Conservation (phyloP, 2,113 vertebrate species). For the Ictalurus punctatus region DNA sequence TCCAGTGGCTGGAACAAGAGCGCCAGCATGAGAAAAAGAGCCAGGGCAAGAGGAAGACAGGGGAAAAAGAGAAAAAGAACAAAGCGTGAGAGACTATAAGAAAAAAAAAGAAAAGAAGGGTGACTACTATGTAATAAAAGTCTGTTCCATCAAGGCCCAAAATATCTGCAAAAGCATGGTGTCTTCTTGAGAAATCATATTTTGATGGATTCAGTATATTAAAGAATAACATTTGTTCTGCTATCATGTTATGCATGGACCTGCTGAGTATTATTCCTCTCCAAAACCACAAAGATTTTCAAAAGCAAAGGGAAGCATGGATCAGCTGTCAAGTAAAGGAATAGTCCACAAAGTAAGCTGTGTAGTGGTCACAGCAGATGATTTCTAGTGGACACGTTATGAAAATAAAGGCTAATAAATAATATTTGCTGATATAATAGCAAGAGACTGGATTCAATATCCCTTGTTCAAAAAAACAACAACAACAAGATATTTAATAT, state of each 20-base stretch:
- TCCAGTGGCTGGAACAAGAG: slow-evolving; percentile 53
- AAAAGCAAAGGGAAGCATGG: slow-evolving; percentile 23
- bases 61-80: slow-evolving; percentile 32
- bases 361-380: slow-evolving; percentile 27
- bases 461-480: background rate
- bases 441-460: slow-evolving; percentile 7
- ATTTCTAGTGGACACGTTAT: background rate
- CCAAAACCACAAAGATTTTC: slow-evolving; percentile 37
- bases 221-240: slow-evolving; percentile 56
- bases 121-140: slow-evolving; percentile 39
- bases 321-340: slow-evolving; percentile 37
- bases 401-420: background rate
- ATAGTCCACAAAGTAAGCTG: slow-evolving; percentile 18
- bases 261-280: slow-evolving; percentile 46
- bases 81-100: background rate
- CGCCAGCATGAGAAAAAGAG: slow-evolving; percentile 22
- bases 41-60: slow-evolving; percentile 39
- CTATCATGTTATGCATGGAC: slow-evolving; percentile 28
- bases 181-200: slow-evolving; percentile 35
- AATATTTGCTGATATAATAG: background rate
- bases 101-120: background rate
- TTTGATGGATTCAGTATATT: slow-evolving; percentile 50
- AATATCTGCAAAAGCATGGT: slow-evolving; percentile 24
- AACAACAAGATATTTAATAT: background rate
- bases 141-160: slow-evolving; percentile 16